A percentile compares a stretch with the other conserved stretches of the same genome.
These are phyloP conservation scores for Alouatta palliata DNA, from an alignment of 2,113 vertebrate genomes.

Conservation along the genomic window DNA sequence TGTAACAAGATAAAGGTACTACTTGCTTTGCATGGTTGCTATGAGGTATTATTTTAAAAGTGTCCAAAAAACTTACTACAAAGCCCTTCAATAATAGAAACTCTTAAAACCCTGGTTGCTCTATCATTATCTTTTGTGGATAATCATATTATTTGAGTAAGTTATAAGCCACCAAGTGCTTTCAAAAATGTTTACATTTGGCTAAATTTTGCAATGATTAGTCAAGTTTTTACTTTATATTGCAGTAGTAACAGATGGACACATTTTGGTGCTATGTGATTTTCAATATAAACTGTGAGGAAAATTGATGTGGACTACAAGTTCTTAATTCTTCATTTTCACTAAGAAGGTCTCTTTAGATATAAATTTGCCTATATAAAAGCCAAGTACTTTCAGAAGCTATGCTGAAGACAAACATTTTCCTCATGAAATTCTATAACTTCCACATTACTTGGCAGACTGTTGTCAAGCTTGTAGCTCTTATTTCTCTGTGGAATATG, in stretches of 20 bases:
- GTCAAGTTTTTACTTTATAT: neutral
- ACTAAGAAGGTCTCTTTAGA: neutral
- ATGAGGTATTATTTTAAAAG: neutral
- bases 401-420: neutral
- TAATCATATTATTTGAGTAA: neutral
- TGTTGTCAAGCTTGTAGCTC: neutral
- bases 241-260: neutral
- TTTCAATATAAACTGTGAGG: constrained; percentile 2
- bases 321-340: constrained; percentile 19
- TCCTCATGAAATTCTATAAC: neutral
- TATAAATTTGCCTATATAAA: neutral
- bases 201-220: neutral
- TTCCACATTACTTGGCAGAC: neutral
- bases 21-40: neutral
- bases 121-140: neutral
- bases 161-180: neutral
- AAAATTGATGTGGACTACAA: neutral
- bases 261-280: neutral
- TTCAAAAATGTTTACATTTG: neutral
- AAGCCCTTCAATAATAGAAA: neutral
- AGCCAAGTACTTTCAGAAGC: neutral
- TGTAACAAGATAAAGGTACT: neutral
- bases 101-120: neutral
- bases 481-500: neutral
- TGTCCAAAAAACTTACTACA: neutral